Conservation (phyloP, 2,888 invertebrate genomes). For the Erannis defoliaria region DNA sequence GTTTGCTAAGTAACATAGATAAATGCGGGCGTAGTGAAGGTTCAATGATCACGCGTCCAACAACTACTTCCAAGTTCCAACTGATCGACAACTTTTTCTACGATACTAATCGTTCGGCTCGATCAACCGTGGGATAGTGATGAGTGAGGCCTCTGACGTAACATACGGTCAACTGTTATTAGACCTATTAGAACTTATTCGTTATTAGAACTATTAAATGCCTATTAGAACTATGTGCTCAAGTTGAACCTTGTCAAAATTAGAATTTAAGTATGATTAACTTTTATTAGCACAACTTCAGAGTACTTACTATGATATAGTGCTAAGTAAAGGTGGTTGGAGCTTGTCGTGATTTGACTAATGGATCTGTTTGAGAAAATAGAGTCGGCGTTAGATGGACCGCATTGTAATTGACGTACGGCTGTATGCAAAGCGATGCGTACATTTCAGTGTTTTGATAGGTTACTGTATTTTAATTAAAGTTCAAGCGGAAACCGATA, state of each 20-base stretch:
- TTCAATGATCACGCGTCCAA: slow-evolving; percentile 68
- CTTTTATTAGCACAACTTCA: slow-evolving; percentile 1
- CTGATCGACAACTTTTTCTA: slow-evolving; percentile 65
- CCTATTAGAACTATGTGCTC: slow-evolving; percentile 1
- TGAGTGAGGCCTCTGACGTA: slow-evolving; percentile 60
- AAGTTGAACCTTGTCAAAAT: slow-evolving; percentile 26
- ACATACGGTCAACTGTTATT: slow-evolving; percentile 46
- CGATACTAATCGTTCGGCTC: slow-evolving; percentile 56
- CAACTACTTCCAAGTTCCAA: slow-evolving; percentile 47
- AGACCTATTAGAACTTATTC: too few relatives aligned
- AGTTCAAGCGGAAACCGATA: slow-evolving; percentile 57
- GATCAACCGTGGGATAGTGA: slow-evolving; percentile 71
- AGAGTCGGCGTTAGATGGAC: slow-evolving; percentile 68
- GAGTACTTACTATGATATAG: slow-evolving; percentile 19
- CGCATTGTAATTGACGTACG: slow-evolving; percentile 62
- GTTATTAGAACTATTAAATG: too few relatives aligned
- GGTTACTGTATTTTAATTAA: slow-evolving; percentile 64
- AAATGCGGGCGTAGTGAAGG: slow-evolving; percentile 61
- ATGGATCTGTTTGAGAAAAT: slow-evolving; percentile 77
- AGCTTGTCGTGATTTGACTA: slow-evolving; percentile 68
- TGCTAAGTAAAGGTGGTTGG: slow-evolving; percentile 21
- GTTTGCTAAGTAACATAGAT: slow-evolving; percentile 59
- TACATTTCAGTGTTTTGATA: slow-evolving; percentile 61
- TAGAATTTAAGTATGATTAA: slow-evolving; percentile 3
- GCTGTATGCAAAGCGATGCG: slow-evolving; percentile 58